Conservation (phyloP, 2,113 vertebrate species). For the Barnardius zonarius region DNA sequence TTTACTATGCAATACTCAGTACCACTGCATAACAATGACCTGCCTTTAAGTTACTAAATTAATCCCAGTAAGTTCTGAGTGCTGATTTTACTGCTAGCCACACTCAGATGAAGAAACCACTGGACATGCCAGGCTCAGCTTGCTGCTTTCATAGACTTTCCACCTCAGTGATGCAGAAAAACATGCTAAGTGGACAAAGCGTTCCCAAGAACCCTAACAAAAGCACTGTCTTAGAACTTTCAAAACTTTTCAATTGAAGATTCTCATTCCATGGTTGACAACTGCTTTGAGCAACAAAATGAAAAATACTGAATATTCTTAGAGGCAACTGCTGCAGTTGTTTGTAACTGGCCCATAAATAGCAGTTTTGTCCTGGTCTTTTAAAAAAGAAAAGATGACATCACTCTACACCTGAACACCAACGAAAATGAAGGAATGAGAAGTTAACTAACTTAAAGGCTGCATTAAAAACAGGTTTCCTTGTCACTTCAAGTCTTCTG, state of each 20-base stretch:
- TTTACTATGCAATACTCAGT: background rate
- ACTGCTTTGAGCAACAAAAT: background rate
- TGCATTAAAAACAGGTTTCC: background rate
- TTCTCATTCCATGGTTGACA: background rate
- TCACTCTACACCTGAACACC: background rate
- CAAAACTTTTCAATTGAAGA: background rate
- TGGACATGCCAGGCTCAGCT: background rate
- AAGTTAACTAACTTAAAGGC: background rate
- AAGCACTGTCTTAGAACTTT: background rate
- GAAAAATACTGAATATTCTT: background rate
- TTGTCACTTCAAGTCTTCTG: background rate
- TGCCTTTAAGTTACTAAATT: background rate
- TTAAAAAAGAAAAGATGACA: background rate
- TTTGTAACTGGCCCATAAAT: background rate
- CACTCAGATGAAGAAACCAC: background rate
- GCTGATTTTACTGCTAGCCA: background rate
- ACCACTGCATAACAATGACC: background rate
- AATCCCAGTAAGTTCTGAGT: background rate
- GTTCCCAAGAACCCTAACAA: background rate
- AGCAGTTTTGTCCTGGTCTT: background rate
- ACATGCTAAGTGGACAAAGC: background rate
- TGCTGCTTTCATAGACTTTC: background rate
- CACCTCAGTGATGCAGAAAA: background rate
- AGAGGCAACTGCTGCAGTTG: background rate
- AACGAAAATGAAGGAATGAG: background rate